Conservation (phyloP, 2,797 vertebrate species). For the Sebastolobus altivelis region DNA sequence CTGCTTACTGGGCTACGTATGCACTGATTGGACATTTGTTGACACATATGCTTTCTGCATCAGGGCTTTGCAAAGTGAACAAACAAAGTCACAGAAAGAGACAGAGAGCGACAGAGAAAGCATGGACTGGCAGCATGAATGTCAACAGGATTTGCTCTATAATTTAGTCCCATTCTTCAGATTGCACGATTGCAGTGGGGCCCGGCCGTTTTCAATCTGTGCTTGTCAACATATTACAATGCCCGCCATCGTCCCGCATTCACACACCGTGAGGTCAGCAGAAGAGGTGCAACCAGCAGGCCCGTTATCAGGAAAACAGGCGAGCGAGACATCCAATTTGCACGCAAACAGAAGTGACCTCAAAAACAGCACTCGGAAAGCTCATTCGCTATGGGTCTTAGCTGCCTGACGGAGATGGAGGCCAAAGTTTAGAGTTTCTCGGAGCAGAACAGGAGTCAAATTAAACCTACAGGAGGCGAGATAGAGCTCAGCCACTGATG, state of each 20-base stretch:
- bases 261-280: slow-evolving; percentile 12
- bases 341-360: slow-evolving; percentile 42
- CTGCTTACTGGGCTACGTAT: no score
- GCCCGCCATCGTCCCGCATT: not conserved
- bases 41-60: not conserved
- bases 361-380: slow-evolving; percentile 25
- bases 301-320: slow-evolving; percentile 35
- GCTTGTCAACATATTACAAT: slow-evolving; percentile 41
- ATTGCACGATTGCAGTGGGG: slow-evolving; percentile 32
- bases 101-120: slow-evolving; percentile 21
- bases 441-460: slow-evolving; percentile 8
- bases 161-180: slow-evolving; percentile 49
- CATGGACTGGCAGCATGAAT: slow-evolving; percentile 22
- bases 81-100: slow-evolving; percentile 46
- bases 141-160: slow-evolving; percentile 44
- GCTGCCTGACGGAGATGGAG: slow-evolving; percentile 23
- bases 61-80: slow-evolving; percentile 47
- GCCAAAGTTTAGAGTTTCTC: slow-evolving; percentile 34
- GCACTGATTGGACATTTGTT: not conserved
- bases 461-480: slow-evolving; percentile 22
- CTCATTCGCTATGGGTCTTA: slow-evolving; percentile 24
- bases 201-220: slow-evolving; percentile 49
- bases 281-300: not conserved
- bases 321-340: slow-evolving; percentile 17
- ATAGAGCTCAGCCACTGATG: slow-evolving; percentile 1